Evolutionary conservation across 2,797 vertebrate genomes (phyloP), one percentile per base, ranked within the genome.

Genomic region (Dendrocincla fuliginosa): DNA sequence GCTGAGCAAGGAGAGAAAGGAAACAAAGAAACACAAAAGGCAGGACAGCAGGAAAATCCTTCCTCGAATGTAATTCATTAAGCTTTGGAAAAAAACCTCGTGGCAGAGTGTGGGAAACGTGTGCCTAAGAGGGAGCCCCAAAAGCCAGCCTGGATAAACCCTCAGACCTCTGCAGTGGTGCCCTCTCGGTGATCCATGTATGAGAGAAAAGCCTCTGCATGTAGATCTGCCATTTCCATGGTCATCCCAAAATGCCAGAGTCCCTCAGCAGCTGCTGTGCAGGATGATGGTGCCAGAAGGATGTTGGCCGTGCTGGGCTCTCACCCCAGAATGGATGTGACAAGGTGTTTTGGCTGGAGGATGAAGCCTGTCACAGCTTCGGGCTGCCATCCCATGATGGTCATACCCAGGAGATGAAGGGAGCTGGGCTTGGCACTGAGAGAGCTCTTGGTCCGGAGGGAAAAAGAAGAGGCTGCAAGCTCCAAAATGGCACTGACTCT

Each of bases 401-500:
- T 11, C 86, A 52, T 2, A 64, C 16, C 67, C 9, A 78, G 67
- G 78, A 84, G 77, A 57, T 7, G 27, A 35, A 75, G 47, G 78
- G 63, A 76, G 50, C 70, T 42, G 1, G 0, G 65, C 77, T 91
- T 3, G 0, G 64, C 83, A 49, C 65, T 6, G 1, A 53, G 35
- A 94, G 30, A 81, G 24, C 65, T 90, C 94, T 85, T 92, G 79
- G 64, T 92, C 89, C 33, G 0, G 27, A 77, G 67, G 71, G 81
- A 92, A 77, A 35, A 53, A 84, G 84, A 94, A 74, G 57, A 84
- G 41, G 56, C 87, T 63, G 95, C 97, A 97, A 96, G 84, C 93
- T 97, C 89, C 67, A 60, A 96, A 95, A 97, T 93, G 96, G 97
- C 95, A 96, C 93, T 64, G 79, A 91, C 49, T 30, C 95, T 96